Evolutionary conservation across 2,113 vertebrate genomes (phyloP).

Genomic region (Zosterops hypoxanthus): DNA sequence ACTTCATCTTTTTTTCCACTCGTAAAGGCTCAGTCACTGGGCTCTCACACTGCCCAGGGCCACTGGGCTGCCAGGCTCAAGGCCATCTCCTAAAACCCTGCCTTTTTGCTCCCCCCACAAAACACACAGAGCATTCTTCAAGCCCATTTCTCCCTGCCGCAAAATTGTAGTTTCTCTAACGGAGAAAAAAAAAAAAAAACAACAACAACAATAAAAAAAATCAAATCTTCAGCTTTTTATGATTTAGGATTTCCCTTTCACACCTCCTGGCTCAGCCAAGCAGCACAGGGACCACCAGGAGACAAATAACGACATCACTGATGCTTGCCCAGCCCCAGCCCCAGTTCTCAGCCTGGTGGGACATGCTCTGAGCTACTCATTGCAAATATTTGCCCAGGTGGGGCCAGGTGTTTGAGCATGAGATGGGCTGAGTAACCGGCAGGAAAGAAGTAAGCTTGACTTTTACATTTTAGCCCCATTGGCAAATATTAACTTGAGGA

Average conservation of each 20-base stretch:
- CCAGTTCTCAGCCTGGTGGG: background rate
- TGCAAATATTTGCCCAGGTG: conserved; percentile 28
- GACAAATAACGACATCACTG: background rate
- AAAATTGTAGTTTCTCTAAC: background rate
- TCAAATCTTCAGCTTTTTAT: background rate
- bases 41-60: background rate
- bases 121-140: background rate
- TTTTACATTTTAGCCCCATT: background rate
- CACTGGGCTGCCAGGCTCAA: fast-evolving
- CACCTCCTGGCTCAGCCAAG: background rate
- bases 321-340: background rate
- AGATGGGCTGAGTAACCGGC: background rate
- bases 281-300: fast-evolving
- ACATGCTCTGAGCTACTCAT: background rate
- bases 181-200: background rate
- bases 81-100: background rate
- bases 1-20: conserved; percentile 49
- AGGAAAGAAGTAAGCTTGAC: background rate
- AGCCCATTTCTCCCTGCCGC: background rate
- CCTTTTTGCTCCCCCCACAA: background rate
- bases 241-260: background rate
- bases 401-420: background rate
- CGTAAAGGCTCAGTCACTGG: background rate
- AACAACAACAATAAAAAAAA: background rate
- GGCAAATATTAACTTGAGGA: background rate